Conservation (phyloP, 2,888 invertebrate genomes). For the Cenopis cana region DNA sequence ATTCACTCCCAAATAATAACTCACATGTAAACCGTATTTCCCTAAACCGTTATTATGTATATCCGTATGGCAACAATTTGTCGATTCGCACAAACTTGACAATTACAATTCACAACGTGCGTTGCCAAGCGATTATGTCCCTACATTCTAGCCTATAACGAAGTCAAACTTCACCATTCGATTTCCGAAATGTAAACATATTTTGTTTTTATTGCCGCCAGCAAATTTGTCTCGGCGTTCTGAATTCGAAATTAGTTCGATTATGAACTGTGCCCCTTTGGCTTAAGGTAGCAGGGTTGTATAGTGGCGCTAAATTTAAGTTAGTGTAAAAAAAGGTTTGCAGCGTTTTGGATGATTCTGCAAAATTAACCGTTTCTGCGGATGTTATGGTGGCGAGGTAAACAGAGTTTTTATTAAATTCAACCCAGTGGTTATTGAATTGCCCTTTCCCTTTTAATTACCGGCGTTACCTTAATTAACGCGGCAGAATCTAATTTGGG, state of each 20-base stretch:
- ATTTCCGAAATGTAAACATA: conserved; percentile 30
- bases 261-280: conserved; percentile 18
- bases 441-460: conserved; percentile 40
- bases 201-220: conserved; percentile 36
- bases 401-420: conserved; percentile 44
- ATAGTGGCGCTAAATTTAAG: background rate
- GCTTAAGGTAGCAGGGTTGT: background rate
- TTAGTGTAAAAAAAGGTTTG: conserved; percentile 31
- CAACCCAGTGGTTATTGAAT: conserved; percentile 40
- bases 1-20: conserved; percentile 24
- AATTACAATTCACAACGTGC: background rate
- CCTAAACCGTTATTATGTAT: conserved; percentile 41
- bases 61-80: conserved; percentile 40
- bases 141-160: background rate
- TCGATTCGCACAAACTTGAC: conserved; percentile 24
- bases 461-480: conserved; percentile 35
- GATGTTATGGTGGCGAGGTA: conserved; percentile 35
- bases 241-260: conserved; percentile 5
- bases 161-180: conserved; percentile 9
- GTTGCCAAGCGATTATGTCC: conserved; percentile 11
- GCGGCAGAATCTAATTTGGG: conserved; percentile 32
- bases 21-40: conserved; percentile 17
- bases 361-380: conserved; percentile 41
- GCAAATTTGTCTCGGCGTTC: conserved; percentile 11
- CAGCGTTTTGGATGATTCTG: conserved; percentile 35